Conservation (phyloP, 2,797 vertebrate species). For the Tapera naevia region DNA sequence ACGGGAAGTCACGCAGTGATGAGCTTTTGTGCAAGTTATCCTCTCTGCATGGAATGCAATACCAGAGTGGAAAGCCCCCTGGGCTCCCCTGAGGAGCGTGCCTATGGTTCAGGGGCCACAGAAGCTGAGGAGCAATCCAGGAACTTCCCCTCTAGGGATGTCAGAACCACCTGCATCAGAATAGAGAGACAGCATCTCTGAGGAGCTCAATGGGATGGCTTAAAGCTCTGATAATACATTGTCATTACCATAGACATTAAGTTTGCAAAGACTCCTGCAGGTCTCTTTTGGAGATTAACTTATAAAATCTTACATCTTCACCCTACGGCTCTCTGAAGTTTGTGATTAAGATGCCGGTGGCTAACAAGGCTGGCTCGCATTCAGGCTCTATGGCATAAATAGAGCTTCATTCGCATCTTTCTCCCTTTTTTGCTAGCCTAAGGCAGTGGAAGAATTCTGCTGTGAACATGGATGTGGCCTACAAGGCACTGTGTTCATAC, state of each 20-base stretch:
- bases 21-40: background rate
- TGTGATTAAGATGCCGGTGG: background rate
- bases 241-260: background rate
- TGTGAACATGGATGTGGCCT: background rate
- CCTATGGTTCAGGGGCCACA: accelerated
- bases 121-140: accelerated
- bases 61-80: background rate
- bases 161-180: background rate
- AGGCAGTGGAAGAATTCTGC: background rate
- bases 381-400: background rate
- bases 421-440: background rate
- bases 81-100: accelerated
- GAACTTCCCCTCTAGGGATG: background rate
- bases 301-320: background rate
- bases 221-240: background rate
- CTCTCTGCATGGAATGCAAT: background rate
- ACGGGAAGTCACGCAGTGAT: background rate
- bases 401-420: background rate
- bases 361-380: background rate
- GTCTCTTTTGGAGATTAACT: background rate
- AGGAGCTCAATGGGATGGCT: background rate
- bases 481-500: background rate
- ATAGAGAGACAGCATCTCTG: background rate
- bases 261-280: background rate
- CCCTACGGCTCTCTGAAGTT: background rate